Evolutionary conservation across 2,113 vertebrate species (phyloP), one percentile per base, ranked within the genome.

Genomic region (Apistogramma diplotaenia): DNA sequence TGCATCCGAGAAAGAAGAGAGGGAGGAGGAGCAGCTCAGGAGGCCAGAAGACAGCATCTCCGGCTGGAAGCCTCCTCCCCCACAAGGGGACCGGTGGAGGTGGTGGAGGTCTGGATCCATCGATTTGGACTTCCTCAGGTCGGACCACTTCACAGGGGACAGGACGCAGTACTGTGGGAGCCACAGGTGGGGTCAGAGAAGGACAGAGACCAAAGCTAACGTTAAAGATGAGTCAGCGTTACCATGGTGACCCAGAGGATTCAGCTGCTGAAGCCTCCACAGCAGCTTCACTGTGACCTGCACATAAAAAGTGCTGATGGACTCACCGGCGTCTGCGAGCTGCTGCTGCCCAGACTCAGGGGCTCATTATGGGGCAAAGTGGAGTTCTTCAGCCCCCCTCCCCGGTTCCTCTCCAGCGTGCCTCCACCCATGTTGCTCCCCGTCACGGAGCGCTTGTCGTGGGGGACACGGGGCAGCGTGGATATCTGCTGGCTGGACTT

Each of bases 401-500:
- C 94, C 3, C 96, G 95, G 85, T 83, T 89, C 88, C 93, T 85
- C 75, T 94, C 94, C 77, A 92, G 85, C 11, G 92, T 92, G 3
- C 91, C 89, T 6, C 88, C 87, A 0, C 93, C 87, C 79, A 95
- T 91, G 78, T 93, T 94, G 3, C 94, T 76, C 59, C 95, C 95
- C 0, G 92, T 70, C 79, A 92, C 91, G 27, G 94, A 84, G 55
- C 96, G 94, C 92, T 97, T 97, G 79, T 98, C 97, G 4, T 96
- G 93, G 73, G 94, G 90, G 61, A 93, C 94, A 54, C 97, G 96
- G 12, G 96, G 95, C 84, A 98, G 96, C 7, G 97, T 91, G 92
- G 96, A 94, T 89, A 96, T 94, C 85, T 98, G 97, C 62, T 98
- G 97, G 73, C 87, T 97, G 89, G 97, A 97, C 91, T 99, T 99